A percentile compares a stretch with the other conserved stretches of the same genome.
Conservation (phyloP, 2,797 vertebrate genomes). For the Melanotaenia pygmaea region DNA sequence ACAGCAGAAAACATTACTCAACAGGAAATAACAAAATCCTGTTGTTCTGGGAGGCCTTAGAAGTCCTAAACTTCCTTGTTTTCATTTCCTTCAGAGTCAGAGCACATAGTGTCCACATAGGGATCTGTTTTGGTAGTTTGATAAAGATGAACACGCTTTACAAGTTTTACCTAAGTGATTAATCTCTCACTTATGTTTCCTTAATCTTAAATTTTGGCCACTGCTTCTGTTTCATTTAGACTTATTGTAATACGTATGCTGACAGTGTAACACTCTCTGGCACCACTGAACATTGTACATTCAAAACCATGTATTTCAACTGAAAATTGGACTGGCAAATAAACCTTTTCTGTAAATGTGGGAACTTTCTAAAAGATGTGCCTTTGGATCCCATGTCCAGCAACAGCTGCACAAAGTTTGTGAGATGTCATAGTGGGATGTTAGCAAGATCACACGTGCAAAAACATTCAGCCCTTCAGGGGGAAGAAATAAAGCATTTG, state of each 20-base stretch:
- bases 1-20: neutral
- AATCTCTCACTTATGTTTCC: neutral
- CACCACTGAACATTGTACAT: neutral
- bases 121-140: neutral
- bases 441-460: conserved; percentile 58
- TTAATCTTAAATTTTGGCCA: neutral
- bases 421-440: conserved; percentile 25
- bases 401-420: conserved; percentile 25
- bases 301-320: neutral
- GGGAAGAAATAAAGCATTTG: conserved; percentile 20
- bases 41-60: neutral
- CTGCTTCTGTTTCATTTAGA: neutral
- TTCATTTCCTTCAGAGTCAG: neutral
- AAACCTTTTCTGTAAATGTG: neutral
- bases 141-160: neutral
- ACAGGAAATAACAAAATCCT: neutral
- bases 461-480: conserved; percentile 45
- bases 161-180: neutral
- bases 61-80: neutral
- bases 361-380: neutral
- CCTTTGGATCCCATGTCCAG: conserved; percentile 23
- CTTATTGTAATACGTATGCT: neutral
- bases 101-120: neutral
- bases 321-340: neutral
- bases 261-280: too few relatives aligned